Evolutionary conservation across 1,140 invertebrate species (phyloP), one percentile per base, ranked within the genome.

Genomic region (Brachionus rubens): DNA sequence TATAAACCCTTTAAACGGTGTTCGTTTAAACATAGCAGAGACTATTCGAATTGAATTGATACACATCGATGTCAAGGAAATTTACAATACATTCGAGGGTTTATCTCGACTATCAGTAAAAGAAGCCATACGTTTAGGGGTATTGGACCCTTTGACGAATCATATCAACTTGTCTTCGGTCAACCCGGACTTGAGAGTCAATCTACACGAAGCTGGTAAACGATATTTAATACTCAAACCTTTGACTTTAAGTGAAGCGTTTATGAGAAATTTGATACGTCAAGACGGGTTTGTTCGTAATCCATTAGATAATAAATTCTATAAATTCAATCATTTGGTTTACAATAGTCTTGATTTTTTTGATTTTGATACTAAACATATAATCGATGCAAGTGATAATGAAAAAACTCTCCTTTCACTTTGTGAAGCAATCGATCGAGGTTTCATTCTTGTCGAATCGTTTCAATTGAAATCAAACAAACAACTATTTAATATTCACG

Each of bases 1-100:
- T 7, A 70, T 70, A 46, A 70, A 70, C 46, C 67, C 67, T 7
- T 9, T 70, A 9, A 70, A 70, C 43, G 67, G 67, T 16, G 41
- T 26, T 50, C 67, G 67, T 14, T 14, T 70, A 9, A 24, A 21
- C 9, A 43, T 70, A 70, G 21, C 36, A 28, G 67, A 70, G 5
- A 41, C 67, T 30, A 47, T 70, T n/a, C 36, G 41, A 5, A 70
- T 70, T 50, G 41, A 70, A 30, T 50, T 70, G 10, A 28, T 70
- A 14, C 43, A 70, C 33, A 7, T 41, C 19, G 67, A 70, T 6
- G 21, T 70, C 0, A 70, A 47, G 46, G 67, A 70, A 50, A 50
- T 70, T n/a, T 14, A 30, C 16, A 70, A 70, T 24, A 46, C 41
- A 50, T 33, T 46, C 26, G 28, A 30, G 30, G 19, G 28, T 21